Evolutionary conservation across 1,140 invertebrate species (phyloP).

Genomic region (Drosophila kepulauana): DNA sequence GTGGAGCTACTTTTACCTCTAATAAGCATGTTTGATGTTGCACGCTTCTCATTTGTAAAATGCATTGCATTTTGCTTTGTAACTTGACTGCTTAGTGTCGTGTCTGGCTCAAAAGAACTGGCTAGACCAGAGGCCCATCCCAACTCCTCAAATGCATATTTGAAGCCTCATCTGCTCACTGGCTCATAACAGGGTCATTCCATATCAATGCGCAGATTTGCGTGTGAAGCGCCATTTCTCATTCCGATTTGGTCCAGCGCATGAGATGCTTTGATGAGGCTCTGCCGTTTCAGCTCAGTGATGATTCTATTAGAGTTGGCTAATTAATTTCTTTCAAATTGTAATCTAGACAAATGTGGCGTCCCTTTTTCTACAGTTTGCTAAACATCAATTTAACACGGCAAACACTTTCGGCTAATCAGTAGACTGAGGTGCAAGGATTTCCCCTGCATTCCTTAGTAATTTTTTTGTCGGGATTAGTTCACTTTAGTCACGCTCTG

Average conservation of each 20-base stretch:
- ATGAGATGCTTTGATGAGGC: background rate
- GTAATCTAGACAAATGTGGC: background rate
- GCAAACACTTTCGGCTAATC: slow-evolving; percentile 27
- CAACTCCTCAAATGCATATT: background rate
- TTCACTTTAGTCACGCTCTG: slow-evolving; percentile 39
- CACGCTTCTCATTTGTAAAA: background rate
- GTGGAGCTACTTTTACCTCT: background rate
- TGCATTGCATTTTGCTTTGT: background rate
- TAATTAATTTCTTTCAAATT: slow-evolving; percentile 4
- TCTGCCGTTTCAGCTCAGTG: background rate
- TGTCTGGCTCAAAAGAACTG: slow-evolving; percentile 5
- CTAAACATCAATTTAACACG: slow-evolving; percentile 37
- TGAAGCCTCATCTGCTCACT: slow-evolving; percentile 7
- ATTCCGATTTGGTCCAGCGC: slow-evolving; percentile 24
- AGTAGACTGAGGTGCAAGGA: slow-evolving; percentile 5
- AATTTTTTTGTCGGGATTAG: slow-evolving; percentile 35
- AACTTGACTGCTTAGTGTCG: slow-evolving; percentile 8
- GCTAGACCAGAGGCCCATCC: slow-evolving; percentile 2
- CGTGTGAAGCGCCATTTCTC: slow-evolving; percentile 31
- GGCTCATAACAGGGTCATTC: slow-evolving; percentile 39
- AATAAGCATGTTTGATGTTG: background rate
- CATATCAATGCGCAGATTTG: slow-evolving; percentile 39
- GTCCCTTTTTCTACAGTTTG: slow-evolving; percentile 30
- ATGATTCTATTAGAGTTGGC: slow-evolving; percentile 16
- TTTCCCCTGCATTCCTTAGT: background rate